These are phyloP conservation scores for Dryadula phaetusa DNA, from an alignment of 2,888 invertebrate species.

Conservation along the genomic window DNA sequence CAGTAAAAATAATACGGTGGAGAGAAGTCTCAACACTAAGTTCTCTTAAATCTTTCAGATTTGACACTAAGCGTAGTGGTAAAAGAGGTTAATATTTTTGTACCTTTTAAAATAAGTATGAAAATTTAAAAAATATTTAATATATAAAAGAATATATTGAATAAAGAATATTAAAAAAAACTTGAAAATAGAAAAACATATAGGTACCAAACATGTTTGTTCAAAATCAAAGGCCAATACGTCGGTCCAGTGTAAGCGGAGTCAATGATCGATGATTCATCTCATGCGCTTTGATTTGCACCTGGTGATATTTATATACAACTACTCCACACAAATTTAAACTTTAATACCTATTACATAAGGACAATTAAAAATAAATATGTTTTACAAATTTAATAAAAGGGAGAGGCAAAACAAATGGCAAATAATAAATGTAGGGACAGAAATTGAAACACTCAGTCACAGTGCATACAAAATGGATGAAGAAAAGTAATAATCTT, in stretches of 20 bases:
- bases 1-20: no score
- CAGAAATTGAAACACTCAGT: constrained; percentile 14
- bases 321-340: constrained; percentile 9
- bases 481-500: neutral
- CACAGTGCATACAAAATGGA: constrained; percentile 7
- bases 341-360: constrained; percentile 15
- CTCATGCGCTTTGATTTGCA: constrained; percentile 44
- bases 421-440: neutral
- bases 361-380: constrained; percentile 10
- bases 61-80: no score
- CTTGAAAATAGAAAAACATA: neutral
- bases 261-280: constrained; percentile 68
- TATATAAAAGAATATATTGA: neutral
- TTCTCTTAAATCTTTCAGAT: no score
- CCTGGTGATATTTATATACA: constrained; percentile 44
- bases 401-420: neutral
- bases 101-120: no score
- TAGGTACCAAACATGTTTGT: neutral
- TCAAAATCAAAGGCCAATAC: constrained; percentile 31
- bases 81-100: no score
- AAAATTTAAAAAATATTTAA: no score
- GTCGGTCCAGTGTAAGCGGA: constrained; percentile 41
- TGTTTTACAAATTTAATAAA: neutral
- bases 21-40: no score
- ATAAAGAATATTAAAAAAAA: neutral